Percentiles rank a stretch among this genome's conserved stretches.
These are phyloP conservation scores for Hydrotaea diabolus DNA, from an alignment of 2,888 invertebrate genomes.

Conservation along the genomic window DNA sequence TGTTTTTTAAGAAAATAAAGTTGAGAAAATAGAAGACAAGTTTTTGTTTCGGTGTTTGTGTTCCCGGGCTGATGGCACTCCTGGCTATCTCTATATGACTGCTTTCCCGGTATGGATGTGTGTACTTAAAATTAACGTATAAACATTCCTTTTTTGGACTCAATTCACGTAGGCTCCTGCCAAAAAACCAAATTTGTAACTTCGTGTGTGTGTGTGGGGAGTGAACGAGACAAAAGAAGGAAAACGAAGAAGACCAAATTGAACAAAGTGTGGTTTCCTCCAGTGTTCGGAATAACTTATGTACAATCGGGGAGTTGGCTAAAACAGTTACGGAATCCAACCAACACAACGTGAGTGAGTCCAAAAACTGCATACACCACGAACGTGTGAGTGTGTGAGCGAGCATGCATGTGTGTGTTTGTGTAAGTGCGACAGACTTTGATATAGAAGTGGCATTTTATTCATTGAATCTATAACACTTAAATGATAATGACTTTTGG, in stretches of 20 bases:
- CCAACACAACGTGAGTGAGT: neutral
- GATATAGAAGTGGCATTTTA: constrained; percentile 45
- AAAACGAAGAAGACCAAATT: constrained; percentile 3
- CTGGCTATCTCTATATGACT: neutral
- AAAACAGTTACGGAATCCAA: constrained; percentile 16
- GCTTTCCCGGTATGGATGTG: neutral
- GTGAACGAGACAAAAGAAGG: neutral
- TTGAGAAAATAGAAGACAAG: constrained; percentile 15
- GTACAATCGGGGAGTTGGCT: constrained; percentile 16
- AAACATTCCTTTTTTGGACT: constrained; percentile 75
- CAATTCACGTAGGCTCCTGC: constrained; percentile 78
- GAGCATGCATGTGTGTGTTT: neutral
- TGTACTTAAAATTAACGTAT: constrained; percentile 62
- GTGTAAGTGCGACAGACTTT: neutral
- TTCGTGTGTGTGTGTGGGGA: constrained; percentile 19
- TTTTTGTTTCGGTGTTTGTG: constrained; percentile 4
- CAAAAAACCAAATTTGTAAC: constrained; percentile 70
- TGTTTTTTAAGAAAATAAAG: constrained; percentile 44
- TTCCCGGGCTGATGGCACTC: neutral
- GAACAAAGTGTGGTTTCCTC: constrained; percentile 40
- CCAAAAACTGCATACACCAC: too few relatives aligned
- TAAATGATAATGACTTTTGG: constrained; percentile 61
- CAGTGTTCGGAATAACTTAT: constrained; percentile 31
- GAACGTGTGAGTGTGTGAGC: too few relatives aligned
- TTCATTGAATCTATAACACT: constrained; percentile 45